These are phyloP conservation scores for Caprella mutica DNA, from an alignment of 2,888 invertebrate species.

Conservation along the genomic window DNA sequence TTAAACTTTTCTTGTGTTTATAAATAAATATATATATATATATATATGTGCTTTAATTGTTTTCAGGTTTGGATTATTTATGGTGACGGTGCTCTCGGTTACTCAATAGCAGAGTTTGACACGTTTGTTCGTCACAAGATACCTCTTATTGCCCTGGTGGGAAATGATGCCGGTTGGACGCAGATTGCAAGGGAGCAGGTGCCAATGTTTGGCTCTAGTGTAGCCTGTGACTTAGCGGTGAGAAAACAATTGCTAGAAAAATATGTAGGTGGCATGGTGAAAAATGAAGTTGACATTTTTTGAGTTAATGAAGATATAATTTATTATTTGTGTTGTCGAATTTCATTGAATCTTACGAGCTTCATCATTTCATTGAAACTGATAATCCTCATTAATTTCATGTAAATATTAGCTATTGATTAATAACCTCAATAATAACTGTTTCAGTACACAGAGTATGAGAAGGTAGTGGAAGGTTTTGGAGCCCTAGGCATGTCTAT, in stretches of 20 bases:
- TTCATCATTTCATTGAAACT: neutral
- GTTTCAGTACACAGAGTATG: slow-evolving; percentile 46
- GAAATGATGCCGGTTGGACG: slow-evolving; percentile 53
- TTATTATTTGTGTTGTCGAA: no score
- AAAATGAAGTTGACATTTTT: no score
- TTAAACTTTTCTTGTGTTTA: neutral
- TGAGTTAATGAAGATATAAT: no score
- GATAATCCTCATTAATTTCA: neutral
- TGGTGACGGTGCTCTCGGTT: slow-evolving; percentile 51
- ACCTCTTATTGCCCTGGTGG: slow-evolving; percentile 47
- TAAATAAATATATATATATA: neutral
- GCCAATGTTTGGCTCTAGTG: slow-evolving; percentile 46
- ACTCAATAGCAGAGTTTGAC: slow-evolving; percentile 50
- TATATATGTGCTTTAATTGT: neutral
- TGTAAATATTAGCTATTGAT: neutral
- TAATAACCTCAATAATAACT: slow-evolving; percentile 9
- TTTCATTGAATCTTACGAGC: no score
- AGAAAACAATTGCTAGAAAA: no score
- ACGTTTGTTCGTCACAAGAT: slow-evolving; percentile 48
- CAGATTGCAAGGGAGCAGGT: slow-evolving; percentile 52
- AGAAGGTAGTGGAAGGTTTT: slow-evolving; percentile 46
- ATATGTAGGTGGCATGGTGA: no score
- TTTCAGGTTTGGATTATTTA: slow-evolving; percentile 48
- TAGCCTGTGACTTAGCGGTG: slow-evolving; percentile 48
- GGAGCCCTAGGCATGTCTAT: slow-evolving; percentile 47